Conservation (phyloP, 2,113 vertebrate genomes). For the Oreotrochilus melanogaster region DNA sequence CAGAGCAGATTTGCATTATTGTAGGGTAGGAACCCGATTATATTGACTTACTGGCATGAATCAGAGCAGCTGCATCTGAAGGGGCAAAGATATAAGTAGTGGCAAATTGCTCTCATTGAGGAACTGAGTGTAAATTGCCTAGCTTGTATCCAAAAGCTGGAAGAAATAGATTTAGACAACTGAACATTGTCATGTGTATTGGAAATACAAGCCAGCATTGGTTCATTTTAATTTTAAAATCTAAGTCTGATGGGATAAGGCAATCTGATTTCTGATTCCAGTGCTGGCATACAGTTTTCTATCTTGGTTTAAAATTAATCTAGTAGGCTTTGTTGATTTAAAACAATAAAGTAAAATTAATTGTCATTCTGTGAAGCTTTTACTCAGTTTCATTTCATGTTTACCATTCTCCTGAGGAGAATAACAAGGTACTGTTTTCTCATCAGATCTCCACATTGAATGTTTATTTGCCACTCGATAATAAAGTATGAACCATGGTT, state of each 20-base stretch:
- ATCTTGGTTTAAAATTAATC: neutral
- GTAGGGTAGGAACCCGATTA: neutral
- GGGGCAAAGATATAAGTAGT: neutral
- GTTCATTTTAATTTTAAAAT: neutral
- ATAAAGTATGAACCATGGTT: neutral
- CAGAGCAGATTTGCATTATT: neutral
- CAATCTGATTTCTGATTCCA: neutral
- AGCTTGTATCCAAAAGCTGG: neutral
- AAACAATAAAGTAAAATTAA: neutral
- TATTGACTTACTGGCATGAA: neutral
- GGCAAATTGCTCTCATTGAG: neutral
- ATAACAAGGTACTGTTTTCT: neutral
- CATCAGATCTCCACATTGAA: neutral
- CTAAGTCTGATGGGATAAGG: neutral
- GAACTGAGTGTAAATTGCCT: neutral
- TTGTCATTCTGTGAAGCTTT: neutral
- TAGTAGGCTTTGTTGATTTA: neutral
- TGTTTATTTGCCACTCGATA: neutral
- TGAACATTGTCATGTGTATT: neutral
- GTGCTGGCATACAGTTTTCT: neutral
- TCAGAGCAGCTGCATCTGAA: neutral
- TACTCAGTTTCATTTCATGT: neutral
- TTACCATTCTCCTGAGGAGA: neutral
- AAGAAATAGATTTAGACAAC: neutral
- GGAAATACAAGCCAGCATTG: neutral